Conservation (phyloP, 2,797 vertebrate genomes). For the Leptodactylus fallax region DNA sequence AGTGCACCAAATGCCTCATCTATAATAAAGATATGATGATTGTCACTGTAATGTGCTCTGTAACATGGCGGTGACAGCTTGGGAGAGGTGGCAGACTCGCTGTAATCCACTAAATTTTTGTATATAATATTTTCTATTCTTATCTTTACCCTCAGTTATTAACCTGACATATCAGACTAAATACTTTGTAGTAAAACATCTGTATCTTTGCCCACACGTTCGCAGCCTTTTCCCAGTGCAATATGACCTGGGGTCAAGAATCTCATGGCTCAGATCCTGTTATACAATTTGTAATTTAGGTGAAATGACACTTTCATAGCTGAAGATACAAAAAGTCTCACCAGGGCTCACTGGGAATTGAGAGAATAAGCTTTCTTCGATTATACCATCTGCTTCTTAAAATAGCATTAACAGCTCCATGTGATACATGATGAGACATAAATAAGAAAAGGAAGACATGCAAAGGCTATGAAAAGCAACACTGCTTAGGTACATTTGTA, state of each 20-base stretch:
- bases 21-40: no score
- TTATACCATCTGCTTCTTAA: slow-evolving; percentile 31
- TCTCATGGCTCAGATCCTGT: not conserved
- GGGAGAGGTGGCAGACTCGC: no score
- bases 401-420: slow-evolving; percentile 24
- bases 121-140: no score
- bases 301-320: not conserved
- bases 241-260: not conserved
- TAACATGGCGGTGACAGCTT: no score
- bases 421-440: slow-evolving; percentile 1
- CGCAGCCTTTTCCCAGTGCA: not conserved
- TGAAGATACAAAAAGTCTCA: not conserved
- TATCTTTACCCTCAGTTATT: no score
- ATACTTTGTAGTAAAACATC: no score
- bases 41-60: no score
- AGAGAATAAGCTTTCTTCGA: slow-evolving; percentile 16
- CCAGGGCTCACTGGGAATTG: not conserved
- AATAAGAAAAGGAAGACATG: not conserved
- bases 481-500: not conserved
- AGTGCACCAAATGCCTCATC: no score
- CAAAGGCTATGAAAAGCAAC: not conserved
- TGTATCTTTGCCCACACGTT: no score
- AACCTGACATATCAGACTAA: no score
- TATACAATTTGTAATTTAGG: not conserved
- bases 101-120: no score